These are phyloP conservation scores for Enteromius argenteus DNA, from an alignment of 2,797 vertebrate genomes.

Conservation along the genomic window DNA sequence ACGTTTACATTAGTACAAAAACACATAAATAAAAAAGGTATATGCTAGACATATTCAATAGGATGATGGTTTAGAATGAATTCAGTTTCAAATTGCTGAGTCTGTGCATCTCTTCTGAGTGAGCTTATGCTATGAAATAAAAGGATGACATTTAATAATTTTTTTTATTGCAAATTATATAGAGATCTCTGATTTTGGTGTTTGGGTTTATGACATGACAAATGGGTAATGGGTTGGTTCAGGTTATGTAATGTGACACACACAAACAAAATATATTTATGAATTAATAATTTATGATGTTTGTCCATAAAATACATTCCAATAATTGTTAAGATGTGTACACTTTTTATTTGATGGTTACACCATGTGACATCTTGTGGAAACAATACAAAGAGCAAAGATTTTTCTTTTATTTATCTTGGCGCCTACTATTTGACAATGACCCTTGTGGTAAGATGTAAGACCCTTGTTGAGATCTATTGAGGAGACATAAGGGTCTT, in stretches of 20 bases:
- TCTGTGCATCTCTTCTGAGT: background rate
- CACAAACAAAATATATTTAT: background rate
- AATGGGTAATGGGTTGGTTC: background rate
- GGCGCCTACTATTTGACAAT: background rate
- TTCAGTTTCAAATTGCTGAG: background rate
- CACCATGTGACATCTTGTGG: background rate
- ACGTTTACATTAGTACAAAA: background rate
- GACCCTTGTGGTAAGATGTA: background rate
- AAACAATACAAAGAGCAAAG: background rate
- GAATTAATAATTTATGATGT: background rate
- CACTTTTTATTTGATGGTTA: slow-evolving; percentile 1
- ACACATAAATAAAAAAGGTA: background rate
- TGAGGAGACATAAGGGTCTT: background rate
- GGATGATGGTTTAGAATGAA: background rate
- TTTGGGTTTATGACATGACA: background rate
- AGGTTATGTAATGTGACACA: background rate
- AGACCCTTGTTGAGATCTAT: background rate
- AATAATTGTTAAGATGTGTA: background rate
- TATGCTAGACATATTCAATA: background rate
- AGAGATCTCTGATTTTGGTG: background rate
- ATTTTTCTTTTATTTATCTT: background rate
- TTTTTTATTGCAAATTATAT: background rate
- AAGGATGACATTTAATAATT: background rate
- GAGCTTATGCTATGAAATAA: background rate
- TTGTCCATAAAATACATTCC: background rate